These are phyloP conservation scores for Periophthalmus modestus DNA, from an alignment of 2,113 vertebrate species.

Conservation along the genomic window DNA sequence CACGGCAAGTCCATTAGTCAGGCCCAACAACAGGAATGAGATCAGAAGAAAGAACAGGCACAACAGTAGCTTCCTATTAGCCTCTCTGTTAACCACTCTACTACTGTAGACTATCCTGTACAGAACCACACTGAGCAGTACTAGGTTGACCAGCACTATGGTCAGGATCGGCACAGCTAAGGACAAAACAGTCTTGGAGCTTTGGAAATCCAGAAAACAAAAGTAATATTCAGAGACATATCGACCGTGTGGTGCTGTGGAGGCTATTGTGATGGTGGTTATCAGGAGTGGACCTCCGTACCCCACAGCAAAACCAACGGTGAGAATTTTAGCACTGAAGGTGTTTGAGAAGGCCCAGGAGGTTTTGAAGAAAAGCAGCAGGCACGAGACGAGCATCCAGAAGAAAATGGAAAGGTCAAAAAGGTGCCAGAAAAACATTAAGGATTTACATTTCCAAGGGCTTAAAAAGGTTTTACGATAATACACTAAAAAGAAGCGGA, in stretches of 20 bases:
- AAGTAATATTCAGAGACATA: conserved; percentile 57
- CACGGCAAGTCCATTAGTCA: conserved; percentile 85
- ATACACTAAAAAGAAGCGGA: conserved; percentile 62
- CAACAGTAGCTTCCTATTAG: conserved; percentile 73
- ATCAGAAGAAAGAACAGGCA: conserved; percentile 84
- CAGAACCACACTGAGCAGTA: conserved; percentile 81
- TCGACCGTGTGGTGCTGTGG: conserved; percentile 62
- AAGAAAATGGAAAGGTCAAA: conserved; percentile 85
- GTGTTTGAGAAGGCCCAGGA: conserved; percentile 68
- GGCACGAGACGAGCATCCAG: conserved; percentile 84
- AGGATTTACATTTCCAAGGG: conserved; percentile 61
- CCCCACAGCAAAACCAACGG: conserved; percentile 72
- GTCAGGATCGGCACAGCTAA: conserved; percentile 78
- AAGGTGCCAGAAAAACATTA: conserved; percentile 74
- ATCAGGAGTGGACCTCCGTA: conserved; percentile 83
- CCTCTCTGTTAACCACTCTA: conserved; percentile 44
- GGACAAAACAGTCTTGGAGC: conserved; percentile 78
- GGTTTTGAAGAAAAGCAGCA: conserved; percentile 82
- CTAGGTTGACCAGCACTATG: conserved; percentile 59
- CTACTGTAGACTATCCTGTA: conserved; percentile 78
- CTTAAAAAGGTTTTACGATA: background rate
- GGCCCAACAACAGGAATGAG: conserved; percentile 78
- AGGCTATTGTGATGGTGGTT: conserved; percentile 75
- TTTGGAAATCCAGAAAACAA: conserved; percentile 81
- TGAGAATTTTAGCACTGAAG: conserved; percentile 37